Conservation (phyloP, 2,113 vertebrate genomes). For the Eretmochelys imbricata region DNA sequence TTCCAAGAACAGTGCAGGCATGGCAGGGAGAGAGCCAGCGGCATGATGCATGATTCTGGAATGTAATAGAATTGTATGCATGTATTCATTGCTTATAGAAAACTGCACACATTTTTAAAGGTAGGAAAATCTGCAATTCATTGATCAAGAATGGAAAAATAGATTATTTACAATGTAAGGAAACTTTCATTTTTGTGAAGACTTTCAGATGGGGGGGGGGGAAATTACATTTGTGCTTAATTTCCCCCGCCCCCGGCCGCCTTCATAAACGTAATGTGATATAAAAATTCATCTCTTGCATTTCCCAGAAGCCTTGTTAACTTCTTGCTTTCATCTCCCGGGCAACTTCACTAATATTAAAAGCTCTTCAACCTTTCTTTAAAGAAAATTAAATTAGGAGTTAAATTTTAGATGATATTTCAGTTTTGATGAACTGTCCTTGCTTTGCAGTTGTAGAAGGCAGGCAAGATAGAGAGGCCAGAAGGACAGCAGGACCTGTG, state of each 20-base stretch:
- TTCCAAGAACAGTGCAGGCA: background rate
- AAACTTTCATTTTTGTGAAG: background rate
- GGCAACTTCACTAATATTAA: conserved; percentile 16
- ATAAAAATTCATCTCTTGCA: conserved; percentile 13
- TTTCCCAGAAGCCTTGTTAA: conserved; percentile 27
- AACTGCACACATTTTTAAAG: conserved; percentile 21
- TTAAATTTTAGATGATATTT: background rate
- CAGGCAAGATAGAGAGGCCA: background rate
- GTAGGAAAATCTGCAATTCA: conserved; percentile 2
- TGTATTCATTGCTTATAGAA: background rate
- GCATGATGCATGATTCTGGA: background rate
- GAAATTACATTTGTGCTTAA: background rate
- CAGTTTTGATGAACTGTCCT: background rate
- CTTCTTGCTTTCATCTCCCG: conserved; percentile 36
- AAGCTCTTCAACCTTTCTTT: conserved; percentile 19
- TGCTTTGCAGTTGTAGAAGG: background rate
- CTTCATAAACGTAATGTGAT: conserved; percentile 16
- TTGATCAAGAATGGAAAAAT: background rate
- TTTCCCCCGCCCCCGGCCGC: background rate
- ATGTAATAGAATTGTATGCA: background rate
- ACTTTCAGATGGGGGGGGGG: background rate
- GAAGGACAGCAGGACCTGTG: background rate
- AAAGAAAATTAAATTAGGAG: conserved; percentile 21
- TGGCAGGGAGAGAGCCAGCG: background rate
- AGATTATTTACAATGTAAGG: conserved; percentile 14